A percentile compares a stretch with the other conserved stretches of the same genome.
phyloP scores from a whole-genome alignment of 2,113 vertebrate genomes.

The Catharus minimus region DNA sequence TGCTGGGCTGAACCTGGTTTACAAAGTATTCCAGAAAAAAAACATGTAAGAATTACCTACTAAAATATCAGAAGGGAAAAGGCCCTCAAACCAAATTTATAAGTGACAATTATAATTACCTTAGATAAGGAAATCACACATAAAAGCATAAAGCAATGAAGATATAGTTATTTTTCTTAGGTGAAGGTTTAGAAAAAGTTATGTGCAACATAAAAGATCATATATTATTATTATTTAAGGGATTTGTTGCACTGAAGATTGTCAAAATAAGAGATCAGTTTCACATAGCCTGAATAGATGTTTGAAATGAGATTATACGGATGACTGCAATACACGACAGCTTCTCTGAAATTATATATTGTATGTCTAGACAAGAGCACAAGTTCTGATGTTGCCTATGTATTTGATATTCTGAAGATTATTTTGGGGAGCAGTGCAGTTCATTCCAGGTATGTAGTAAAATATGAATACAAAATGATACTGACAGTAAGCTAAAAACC shows the following conservation, averaged over 20 bases:
- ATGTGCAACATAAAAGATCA: not conserved
- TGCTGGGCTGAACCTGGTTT: not conserved
- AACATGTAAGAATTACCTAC: not conserved
- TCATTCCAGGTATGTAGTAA: not conserved
- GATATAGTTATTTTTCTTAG: not conserved
- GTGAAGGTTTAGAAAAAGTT: not conserved
- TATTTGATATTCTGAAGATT: not conserved
- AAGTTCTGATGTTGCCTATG: not conserved
- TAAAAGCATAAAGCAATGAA: not conserved
- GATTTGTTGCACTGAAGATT: not conserved
- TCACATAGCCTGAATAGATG: not conserved
- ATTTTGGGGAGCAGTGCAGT: not conserved
- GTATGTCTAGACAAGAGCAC: not conserved
- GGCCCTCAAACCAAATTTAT: not conserved
- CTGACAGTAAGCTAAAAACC: not conserved
- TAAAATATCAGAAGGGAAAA: not conserved
- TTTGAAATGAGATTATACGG: not conserved
- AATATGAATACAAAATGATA: not conserved
- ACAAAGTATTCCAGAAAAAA: not conserved
- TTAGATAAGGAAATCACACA: not conserved
- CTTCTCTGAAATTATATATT: not conserved
- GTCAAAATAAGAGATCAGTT: constrained; percentile 33
- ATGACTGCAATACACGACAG: not conserved
- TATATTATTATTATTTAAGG: constrained; percentile 10
- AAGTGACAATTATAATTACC: not conserved